Percentiles rank a stretch among this genome's conserved stretches.
These are phyloP conservation scores for Dermatemys mawii DNA, from an alignment of 2,113 vertebrate genomes.

Conservation along the genomic window DNA sequence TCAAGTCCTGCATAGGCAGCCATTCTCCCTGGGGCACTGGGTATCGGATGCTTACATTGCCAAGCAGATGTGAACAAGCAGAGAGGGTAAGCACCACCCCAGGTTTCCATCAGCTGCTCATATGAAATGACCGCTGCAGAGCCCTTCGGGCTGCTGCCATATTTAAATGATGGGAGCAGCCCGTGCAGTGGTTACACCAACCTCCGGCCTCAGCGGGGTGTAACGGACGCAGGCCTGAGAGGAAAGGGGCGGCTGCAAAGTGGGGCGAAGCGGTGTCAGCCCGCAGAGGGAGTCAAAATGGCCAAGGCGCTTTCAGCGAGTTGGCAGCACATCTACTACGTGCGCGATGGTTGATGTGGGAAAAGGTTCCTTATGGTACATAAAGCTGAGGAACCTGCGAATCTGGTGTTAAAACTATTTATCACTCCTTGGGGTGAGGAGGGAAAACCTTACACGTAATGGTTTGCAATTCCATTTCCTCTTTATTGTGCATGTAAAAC, in stretches of 20 bases:
- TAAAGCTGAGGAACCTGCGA: not conserved
- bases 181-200: not conserved
- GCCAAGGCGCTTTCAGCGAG: not conserved
- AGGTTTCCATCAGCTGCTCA: not conserved
- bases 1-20: not conserved
- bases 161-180: not conserved
- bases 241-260: not conserved
- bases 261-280: not conserved
- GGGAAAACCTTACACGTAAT: not conserved
- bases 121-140: not conserved
- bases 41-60: not conserved
- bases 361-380: not conserved
- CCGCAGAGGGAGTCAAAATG: not conserved
- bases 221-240: not conserved
- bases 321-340: not conserved
- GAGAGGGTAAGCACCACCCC: not conserved
- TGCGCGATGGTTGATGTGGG: not conserved
- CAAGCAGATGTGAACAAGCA: not conserved
- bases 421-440: not conserved
- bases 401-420: slow-evolving; percentile 23
- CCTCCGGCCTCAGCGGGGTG: not conserved
- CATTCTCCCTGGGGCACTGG: not conserved
- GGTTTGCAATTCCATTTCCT: not conserved
- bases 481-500: not conserved
- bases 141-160: not conserved